Conservation (phyloP, 2,113 vertebrate species). For the Emydura subglobosa region DNA sequence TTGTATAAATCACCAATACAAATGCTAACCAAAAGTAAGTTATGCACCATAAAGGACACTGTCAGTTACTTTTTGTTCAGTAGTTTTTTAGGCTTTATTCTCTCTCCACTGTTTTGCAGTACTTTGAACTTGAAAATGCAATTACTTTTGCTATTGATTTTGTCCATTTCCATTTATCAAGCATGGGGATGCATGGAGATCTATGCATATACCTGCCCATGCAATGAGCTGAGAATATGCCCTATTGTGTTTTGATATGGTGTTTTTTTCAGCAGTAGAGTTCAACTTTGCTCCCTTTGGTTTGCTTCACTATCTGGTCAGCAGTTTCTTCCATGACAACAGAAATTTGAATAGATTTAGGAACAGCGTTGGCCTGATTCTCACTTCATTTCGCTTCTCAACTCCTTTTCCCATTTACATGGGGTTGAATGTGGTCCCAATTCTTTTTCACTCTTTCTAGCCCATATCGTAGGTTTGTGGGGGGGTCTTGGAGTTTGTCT, state of each 20-base stretch:
- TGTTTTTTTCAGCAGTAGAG: not conserved
- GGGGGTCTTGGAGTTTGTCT: no score
- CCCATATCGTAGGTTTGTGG: not conserved
- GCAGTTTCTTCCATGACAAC: not conserved
- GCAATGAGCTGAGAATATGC: not conserved
- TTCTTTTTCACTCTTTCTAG: not conserved
- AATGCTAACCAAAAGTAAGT: conserved; percentile 35
- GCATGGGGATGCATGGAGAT: not conserved
- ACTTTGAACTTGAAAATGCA: conserved; percentile 53
- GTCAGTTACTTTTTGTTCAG: conserved; percentile 10
- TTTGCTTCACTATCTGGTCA: not conserved
- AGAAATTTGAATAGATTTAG: not conserved
- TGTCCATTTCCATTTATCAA: conserved; percentile 53
- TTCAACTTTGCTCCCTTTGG: not conserved
- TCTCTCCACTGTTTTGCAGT: conserved; percentile 13
- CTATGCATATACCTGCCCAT: not conserved
- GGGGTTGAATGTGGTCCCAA: not conserved
- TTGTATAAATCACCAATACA: conserved; percentile 19
- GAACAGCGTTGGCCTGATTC: not conserved
- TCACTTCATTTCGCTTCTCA: not conserved
- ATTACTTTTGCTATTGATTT: conserved; percentile 68
- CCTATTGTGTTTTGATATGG: not conserved
- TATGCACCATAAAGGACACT: not conserved
- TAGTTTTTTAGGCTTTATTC: conserved; percentile 4
- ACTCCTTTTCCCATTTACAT: not conserved